phyloP scores from a whole-genome alignment of 1,140 invertebrate species.

The Pentalonia nigronervosa region DNA sequence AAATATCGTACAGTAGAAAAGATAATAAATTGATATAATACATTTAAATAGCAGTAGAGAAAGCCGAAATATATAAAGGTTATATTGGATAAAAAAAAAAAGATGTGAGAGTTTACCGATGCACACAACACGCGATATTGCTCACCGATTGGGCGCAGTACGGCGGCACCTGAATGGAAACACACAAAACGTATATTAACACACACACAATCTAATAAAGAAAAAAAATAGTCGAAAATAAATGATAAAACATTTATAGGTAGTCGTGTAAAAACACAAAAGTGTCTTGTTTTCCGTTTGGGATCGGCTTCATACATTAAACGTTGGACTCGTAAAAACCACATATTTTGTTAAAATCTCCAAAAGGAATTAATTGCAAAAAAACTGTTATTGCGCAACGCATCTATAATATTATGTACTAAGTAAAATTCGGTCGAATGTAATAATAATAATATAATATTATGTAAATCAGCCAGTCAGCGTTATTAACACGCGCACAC shows the following conservation, averaged over 20 bases:
- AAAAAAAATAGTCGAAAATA: not conserved
- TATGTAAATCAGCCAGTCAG: slow-evolving; percentile 28
- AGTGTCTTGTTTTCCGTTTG: not conserved
- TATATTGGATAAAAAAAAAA: slow-evolving; percentile 48
- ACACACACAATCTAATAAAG: not conserved
- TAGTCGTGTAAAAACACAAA: not conserved
- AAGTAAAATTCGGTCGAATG: not conserved
- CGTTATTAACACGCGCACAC: not conserved
- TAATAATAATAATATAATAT: not conserved
- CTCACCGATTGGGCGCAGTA: slow-evolving; percentile 89
- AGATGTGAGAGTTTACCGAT: slow-evolving; percentile 73
- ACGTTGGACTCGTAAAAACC: not conserved
- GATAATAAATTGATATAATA: not conserved
- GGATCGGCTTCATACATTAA: not conserved
- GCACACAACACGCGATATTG: slow-evolving; percentile 90
- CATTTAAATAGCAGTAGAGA: not conserved
- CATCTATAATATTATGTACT: slow-evolving; percentile 7
- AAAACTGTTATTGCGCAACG: not conserved
- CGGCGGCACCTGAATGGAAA: slow-evolving; percentile 75
- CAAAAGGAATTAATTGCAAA: not conserved
- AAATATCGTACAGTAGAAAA: slow-evolving; percentile 11
- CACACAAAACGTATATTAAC: slow-evolving; percentile 66
- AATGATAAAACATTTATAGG: not conserved
- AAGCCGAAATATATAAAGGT: slow-evolving; percentile 45
- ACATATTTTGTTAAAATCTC: not conserved